Conservation (phyloP, 2,888 invertebrate species). For the Noctuana brunneofusca region DNA sequence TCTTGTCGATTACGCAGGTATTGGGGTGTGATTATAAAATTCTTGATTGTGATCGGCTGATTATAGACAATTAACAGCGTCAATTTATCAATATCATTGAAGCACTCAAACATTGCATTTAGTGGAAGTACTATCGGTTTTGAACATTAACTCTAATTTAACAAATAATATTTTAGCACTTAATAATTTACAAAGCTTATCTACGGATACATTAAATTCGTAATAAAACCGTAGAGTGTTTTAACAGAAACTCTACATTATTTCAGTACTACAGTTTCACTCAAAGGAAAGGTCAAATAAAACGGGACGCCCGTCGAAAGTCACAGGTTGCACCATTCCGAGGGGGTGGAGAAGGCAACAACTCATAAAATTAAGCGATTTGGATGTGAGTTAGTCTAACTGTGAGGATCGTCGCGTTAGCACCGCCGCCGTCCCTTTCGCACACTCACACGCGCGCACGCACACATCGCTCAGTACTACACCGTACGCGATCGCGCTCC, state of each 20-base stretch:
- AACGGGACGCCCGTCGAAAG: slow-evolving; percentile 54
- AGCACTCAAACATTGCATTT: not conserved
- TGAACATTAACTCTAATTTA: not conserved
- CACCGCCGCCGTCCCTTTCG: slow-evolving; percentile 67
- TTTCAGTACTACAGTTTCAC: too few relatives aligned
- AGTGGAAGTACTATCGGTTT: not conserved
- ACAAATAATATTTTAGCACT: not conserved
- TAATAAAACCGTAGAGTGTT: too few relatives aligned
- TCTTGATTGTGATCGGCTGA: slow-evolving; percentile 18
- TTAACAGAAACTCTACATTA: not conserved
- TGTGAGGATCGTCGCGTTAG: slow-evolving; percentile 80
- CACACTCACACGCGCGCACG: slow-evolving; percentile 55
- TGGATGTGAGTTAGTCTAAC: slow-evolving; percentile 83
- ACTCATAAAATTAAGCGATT: slow-evolving; percentile 84
- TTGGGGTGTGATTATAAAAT: slow-evolving; percentile 25
- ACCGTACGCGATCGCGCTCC: slow-evolving; percentile 49
- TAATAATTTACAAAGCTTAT: too few relatives aligned
- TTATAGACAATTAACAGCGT: slow-evolving; percentile 12
- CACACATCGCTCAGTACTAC: slow-evolving; percentile 45
- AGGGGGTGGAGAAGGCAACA: slow-evolving; percentile 83
- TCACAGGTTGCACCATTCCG: slow-evolving; percentile 56
- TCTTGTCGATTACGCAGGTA: slow-evolving; percentile 30
- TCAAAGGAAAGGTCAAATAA: slow-evolving; percentile 6
- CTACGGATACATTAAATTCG: too few relatives aligned
- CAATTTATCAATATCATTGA: too few relatives aligned